phyloP scores from a whole-genome alignment of 23 tunicate genomes.

The Trididemnum clinides region DNA sequence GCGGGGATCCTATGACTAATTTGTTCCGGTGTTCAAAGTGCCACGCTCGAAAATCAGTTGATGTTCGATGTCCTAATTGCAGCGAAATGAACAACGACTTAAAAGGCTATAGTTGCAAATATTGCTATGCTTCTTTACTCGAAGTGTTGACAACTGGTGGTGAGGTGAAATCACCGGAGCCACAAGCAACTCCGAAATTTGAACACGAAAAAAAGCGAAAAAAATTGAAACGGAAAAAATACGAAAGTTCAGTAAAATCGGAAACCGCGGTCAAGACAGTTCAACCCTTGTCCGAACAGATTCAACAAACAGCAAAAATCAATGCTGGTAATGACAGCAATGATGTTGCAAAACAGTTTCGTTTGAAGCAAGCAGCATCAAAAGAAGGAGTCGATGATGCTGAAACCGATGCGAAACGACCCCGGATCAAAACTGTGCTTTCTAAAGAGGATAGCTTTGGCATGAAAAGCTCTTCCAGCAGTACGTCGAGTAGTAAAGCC shows the following conservation, averaged over 20 bases:
- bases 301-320: background rate
- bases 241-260: background rate
- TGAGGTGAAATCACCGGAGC: background rate
- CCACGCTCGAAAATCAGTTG: slow-evolving; percentile 39
- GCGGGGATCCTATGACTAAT: slow-evolving; percentile 63
- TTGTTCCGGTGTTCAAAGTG: slow-evolving; percentile 75
- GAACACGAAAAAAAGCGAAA: slow-evolving; percentile 46
- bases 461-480: background rate
- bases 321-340: background rate
- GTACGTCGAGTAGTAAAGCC: background rate
- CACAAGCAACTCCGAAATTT: background rate
- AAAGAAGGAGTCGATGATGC: too few relatives aligned
- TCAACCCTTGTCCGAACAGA: background rate
- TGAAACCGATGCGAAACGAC: background rate
- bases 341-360: background rate
- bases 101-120: slow-evolving; percentile 78
- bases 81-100: slow-evolving; percentile 63
- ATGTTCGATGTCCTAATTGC: slow-evolving; percentile 77
- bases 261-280: background rate
- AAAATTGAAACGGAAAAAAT: slow-evolving; percentile 50
- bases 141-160: slow-evolving; percentile 45
- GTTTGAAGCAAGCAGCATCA: background rate
- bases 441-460: background rate
- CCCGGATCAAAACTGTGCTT: background rate
- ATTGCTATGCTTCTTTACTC: slow-evolving; percentile 70